Evolutionary conservation across 2,888 invertebrate species (phyloP).

Genomic region (Brachycybe producta): DNA sequence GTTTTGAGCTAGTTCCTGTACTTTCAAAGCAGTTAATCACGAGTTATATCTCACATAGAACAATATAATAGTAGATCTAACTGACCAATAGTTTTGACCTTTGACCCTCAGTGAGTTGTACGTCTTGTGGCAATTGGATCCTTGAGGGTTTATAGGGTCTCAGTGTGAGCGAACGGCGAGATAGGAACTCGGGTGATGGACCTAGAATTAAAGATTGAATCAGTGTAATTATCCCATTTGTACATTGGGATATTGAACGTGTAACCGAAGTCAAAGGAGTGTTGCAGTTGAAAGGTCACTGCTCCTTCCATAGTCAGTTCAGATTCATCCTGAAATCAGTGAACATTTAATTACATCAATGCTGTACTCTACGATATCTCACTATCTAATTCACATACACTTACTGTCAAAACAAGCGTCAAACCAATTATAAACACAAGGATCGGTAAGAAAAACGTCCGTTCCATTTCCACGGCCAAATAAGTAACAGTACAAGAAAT

Average conservation of each 20-base stretch:
- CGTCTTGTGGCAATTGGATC: background rate
- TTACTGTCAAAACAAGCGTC: background rate
- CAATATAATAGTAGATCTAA: background rate
- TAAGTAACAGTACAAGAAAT: too few species aligned
- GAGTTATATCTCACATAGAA: background rate
- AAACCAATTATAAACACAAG: background rate
- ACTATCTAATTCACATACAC: background rate
- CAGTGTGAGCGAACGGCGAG: background rate
- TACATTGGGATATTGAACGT: background rate
- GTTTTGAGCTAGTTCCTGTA: constrained; percentile 48
- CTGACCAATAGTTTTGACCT: constrained; percentile 2
- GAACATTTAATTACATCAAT: background rate
- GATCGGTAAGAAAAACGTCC: too few species aligned
- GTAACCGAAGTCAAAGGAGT: constrained; percentile 7
- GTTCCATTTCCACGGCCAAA: too few species aligned
- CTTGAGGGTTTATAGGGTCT: background rate
- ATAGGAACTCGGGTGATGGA: background rate
- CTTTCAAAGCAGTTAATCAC: background rate
- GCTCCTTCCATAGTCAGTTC: constrained; percentile 2
- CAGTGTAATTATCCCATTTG: background rate
- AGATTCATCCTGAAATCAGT: constrained; percentile 4
- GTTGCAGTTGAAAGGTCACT: constrained; percentile 4
- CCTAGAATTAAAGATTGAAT: background rate
- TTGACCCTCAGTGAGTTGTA: constrained; percentile 1
- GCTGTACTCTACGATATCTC: too few species aligned